phyloP scores from a whole-genome alignment of 1,140 invertebrate species.

The Zaprionus camerounensis region DNA sequence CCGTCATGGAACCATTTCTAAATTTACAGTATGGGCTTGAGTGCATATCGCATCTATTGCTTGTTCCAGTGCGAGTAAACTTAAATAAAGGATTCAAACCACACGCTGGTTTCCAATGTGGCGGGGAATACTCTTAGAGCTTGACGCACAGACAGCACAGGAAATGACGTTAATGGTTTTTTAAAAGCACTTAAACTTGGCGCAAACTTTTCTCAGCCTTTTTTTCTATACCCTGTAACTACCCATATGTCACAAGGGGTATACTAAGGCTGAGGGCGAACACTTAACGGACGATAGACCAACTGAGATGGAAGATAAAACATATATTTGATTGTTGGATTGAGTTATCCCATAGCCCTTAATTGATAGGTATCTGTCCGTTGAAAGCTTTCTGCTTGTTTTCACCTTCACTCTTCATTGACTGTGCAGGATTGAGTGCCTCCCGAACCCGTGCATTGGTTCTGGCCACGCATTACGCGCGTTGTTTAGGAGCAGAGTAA shows the following conservation, averaged over 20 bases:
- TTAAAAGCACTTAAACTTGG: slow-evolving; percentile 81
- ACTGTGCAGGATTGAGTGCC: slow-evolving; percentile 20
- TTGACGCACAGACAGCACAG: slow-evolving; percentile 47
- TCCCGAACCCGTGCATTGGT: slow-evolving; percentile 59
- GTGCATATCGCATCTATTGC: slow-evolving; percentile 41
- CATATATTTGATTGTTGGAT: neutral
- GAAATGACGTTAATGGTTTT: slow-evolving; percentile 82
- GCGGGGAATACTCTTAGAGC: neutral
- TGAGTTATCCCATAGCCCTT: neutral
- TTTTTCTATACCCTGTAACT: slow-evolving; percentile 3
- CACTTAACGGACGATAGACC: neutral
- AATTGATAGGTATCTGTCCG: neutral
- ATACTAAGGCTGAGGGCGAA: neutral
- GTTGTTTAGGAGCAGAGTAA: slow-evolving; percentile 52
- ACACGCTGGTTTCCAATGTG: slow-evolving; percentile 2
- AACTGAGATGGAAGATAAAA: too few relatives aligned
- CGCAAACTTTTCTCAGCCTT: slow-evolving; percentile 52
- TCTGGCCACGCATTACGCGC: slow-evolving; percentile 57
- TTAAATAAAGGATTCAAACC: slow-evolving; percentile 23
- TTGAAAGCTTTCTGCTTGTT: neutral
- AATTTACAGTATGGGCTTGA: slow-evolving; percentile 47
- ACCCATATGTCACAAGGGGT: neutral
- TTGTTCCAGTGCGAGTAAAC: slow-evolving; percentile 29
- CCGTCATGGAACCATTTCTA: slow-evolving; percentile 13
- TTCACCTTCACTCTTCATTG: slow-evolving; percentile 10